Conservation (phyloP, 2,113 vertebrate species). For the Corythaeola cristata region DNA sequence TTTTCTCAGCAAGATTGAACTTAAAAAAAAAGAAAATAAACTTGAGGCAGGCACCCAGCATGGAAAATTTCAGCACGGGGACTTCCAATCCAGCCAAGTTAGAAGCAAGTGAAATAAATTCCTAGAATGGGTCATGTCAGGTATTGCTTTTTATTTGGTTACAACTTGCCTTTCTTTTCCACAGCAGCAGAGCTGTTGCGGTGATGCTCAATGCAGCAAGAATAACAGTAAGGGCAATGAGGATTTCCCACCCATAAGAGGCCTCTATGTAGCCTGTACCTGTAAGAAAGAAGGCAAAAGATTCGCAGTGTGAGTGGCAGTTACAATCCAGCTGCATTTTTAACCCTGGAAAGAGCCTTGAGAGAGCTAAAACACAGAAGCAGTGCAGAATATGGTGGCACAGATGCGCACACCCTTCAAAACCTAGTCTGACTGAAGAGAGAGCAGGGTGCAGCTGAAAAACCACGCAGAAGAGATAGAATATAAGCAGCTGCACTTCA, state of each 20-base stretch:
- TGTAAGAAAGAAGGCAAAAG: conserved; percentile 33
- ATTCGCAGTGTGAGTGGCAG: not conserved
- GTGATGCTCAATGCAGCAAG: conserved; percentile 51
- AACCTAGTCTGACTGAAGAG: not conserved
- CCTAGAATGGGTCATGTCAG: not conserved
- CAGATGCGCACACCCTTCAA: not conserved
- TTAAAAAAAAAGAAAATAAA: conserved; percentile 16
- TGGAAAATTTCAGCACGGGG: not conserved
- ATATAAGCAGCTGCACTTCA: not conserved
- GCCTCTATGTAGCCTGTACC: conserved; percentile 47
- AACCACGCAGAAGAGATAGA: not conserved
- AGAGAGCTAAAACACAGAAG: not conserved
- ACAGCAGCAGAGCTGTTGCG: conserved; percentile 67
- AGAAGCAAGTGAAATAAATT: not conserved
- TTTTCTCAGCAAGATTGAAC: conserved; percentile 15
- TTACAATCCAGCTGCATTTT: not conserved
- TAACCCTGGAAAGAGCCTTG: not conserved
- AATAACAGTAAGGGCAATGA: not conserved
- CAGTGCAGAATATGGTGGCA: not conserved
- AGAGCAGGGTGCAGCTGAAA: not conserved
- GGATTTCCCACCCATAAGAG: not conserved
- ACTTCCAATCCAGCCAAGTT: not conserved
- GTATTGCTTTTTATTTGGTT: conserved; percentile 11
- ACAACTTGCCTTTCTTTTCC: conserved; percentile 74
- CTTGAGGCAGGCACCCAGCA: not conserved